Evolutionary conservation across 2,797 vertebrate species (phyloP).

Genomic region (Coilia nasus): DNA sequence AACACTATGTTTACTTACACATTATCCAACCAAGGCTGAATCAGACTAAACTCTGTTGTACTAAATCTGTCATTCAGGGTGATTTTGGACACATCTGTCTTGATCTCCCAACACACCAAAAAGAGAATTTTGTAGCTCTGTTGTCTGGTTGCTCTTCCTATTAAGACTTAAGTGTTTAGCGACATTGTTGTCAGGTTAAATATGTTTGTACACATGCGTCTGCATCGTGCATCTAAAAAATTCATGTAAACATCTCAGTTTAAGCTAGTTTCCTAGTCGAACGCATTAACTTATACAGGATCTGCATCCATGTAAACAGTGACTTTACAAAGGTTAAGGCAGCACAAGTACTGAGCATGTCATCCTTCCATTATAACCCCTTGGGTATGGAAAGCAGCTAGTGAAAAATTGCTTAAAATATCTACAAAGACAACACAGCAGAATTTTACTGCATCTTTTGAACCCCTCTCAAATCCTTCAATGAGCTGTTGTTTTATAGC

Average conservation of each 20-base stretch:
- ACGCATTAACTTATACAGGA: background rate
- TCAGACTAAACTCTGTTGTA: constrained; percentile 29
- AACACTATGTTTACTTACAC: background rate
- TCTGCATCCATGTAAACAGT: background rate
- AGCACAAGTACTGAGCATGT: background rate
- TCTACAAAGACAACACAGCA: background rate
- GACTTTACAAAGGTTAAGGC: background rate
- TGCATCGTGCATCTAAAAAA: background rate
- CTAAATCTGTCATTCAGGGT: background rate
- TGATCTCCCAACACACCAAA: background rate
- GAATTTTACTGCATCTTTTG: background rate
- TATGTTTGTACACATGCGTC: background rate
- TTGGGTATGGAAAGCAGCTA: background rate
- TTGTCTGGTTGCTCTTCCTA: background rate
- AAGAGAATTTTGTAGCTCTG: background rate
- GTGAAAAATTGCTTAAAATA: background rate
- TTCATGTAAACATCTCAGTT: background rate
- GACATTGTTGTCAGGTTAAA: background rate
- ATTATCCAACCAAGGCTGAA: background rate
- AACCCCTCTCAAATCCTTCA: background rate
- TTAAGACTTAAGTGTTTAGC: background rate
- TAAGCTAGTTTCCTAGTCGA: background rate
- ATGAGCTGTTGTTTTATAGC: constrained; percentile 8
- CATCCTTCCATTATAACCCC: background rate
- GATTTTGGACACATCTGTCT: background rate